Percentiles rank a stretch among this genome's conserved stretches.
Evolutionary conservation across 1,140 invertebrate species (phyloP).

Genomic region (Ostrea denselamellosa): DNA sequence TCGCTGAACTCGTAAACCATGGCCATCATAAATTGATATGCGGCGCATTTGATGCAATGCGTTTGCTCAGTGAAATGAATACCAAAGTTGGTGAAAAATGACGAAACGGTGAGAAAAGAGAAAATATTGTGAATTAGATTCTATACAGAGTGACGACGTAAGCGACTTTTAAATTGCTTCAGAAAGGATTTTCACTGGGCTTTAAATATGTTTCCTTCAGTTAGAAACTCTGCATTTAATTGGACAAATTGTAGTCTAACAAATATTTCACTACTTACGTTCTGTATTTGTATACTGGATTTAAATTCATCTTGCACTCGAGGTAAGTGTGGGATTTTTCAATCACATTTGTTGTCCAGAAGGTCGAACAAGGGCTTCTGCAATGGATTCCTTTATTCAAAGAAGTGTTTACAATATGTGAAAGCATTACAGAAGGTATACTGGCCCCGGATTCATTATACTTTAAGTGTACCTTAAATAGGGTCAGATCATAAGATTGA

Average conservation of each 20-base stretch:
- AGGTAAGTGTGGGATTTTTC: slow-evolving; percentile 18
- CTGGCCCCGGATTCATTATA: not conserved
- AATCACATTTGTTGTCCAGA: slow-evolving; percentile 32
- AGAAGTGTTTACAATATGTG: not conserved
- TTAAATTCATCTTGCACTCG: slow-evolving; percentile 24
- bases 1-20: not conserved
- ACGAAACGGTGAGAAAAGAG: not conserved
- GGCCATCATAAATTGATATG: not conserved
- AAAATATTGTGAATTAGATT: not conserved
- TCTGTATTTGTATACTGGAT: slow-evolving; percentile 6
- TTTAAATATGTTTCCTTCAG: slow-evolving; percentile 27
- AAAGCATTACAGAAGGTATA: not conserved
- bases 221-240: slow-evolving; percentile 24
- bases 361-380: not conserved
- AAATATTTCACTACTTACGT: not conserved
- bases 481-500: not conserved
- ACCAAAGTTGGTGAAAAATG: not conserved
- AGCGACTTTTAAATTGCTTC: not conserved
- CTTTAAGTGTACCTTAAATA: not conserved
- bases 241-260: slow-evolving; percentile 29
- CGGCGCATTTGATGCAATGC: not conserved
- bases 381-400: not conserved
- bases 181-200: not conserved
- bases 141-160: not conserved
- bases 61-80: not conserved